phyloP scores from a whole-genome alignment of 2,888 invertebrate genomes.

The Meloe dianella region DNA sequence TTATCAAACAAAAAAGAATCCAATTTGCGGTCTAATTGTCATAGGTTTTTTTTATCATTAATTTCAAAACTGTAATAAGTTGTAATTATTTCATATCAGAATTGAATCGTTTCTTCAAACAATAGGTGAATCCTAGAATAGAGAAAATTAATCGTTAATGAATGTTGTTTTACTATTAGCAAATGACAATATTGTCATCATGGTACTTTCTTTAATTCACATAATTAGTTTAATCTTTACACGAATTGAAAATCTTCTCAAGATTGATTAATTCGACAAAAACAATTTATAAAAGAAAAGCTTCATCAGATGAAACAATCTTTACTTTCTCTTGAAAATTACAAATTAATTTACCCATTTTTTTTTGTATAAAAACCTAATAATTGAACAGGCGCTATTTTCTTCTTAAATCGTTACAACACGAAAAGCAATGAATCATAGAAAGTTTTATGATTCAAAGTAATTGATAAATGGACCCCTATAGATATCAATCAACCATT shows the following conservation, averaged over 20 bases:
- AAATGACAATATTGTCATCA: too few relatives aligned
- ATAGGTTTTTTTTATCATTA: neutral
- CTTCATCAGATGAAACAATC: neutral
- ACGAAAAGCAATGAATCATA: neutral
- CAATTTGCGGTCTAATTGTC: neutral
- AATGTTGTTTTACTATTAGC: too few relatives aligned
- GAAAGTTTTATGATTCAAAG: neutral
- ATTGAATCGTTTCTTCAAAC: too few relatives aligned
- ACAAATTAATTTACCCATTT: neutral
- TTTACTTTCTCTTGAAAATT: constrained; percentile 7
- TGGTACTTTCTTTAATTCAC: too few relatives aligned
- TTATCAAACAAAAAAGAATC: neutral
- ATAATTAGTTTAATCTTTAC: too few relatives aligned
- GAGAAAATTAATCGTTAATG: too few relatives aligned
- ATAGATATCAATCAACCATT: neutral
- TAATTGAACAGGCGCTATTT: neutral
- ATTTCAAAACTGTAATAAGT: too few relatives aligned
- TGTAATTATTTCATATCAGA: too few relatives aligned
- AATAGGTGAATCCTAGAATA: too few relatives aligned
- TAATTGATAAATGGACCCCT: neutral
- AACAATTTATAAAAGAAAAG: neutral
- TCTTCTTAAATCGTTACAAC: neutral
- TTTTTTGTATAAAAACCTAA: neutral
- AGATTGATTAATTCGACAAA: neutral
- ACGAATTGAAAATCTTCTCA: neutral